These are phyloP conservation scores for Azorinus chamasolen DNA, from an alignment of 2,888 invertebrate species.

Conservation along the genomic window DNA sequence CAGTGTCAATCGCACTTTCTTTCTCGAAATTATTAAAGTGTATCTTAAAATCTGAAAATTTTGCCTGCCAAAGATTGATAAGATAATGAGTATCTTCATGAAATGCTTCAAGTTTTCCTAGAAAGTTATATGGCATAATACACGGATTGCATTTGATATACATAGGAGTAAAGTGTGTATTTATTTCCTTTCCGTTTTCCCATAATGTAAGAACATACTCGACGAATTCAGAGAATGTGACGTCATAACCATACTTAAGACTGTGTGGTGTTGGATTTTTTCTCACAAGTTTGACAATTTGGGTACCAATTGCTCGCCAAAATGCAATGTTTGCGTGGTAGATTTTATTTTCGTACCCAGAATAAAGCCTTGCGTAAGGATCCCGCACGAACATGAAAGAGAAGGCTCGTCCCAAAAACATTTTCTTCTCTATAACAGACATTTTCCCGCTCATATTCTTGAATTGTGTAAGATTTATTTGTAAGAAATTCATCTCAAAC, in stretches of 20 bases:
- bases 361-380: slow-evolving; percentile 71
- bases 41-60: slow-evolving; percentile 56
- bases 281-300: too few relatives aligned
- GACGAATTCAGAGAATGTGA: too few relatives aligned
- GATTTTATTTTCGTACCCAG: slow-evolving; percentile 77
- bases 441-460: neutral
- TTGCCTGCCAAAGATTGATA: slow-evolving; percentile 46
- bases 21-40: slow-evolving; percentile 66
- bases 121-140: slow-evolving; percentile 63
- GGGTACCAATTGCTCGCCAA: slow-evolving; percentile 66
- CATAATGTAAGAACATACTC: slow-evolving; percentile 61
- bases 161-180: slow-evolving; percentile 71
- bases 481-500: slow-evolving; percentile 23
- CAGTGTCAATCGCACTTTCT: slow-evolving; percentile 61
- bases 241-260: slow-evolving; percentile 67
- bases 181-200: slow-evolving; percentile 28
- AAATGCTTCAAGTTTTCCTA: slow-evolving; percentile 74
- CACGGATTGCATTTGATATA: slow-evolving; percentile 69
- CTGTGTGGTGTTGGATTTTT: slow-evolving; percentile 38
- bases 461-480: slow-evolving; percentile 6
- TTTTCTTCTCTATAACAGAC: neutral
- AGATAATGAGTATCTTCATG: slow-evolving; percentile 62
- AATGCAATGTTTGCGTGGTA: too few relatives aligned
- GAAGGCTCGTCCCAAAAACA: too few relatives aligned
- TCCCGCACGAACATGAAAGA: too few relatives aligned